A percentile compares a stretch with the other conserved stretches of the same genome.
Conservation (phyloP, 2,113 vertebrate species). For the Excalfactoria chinensis region DNA sequence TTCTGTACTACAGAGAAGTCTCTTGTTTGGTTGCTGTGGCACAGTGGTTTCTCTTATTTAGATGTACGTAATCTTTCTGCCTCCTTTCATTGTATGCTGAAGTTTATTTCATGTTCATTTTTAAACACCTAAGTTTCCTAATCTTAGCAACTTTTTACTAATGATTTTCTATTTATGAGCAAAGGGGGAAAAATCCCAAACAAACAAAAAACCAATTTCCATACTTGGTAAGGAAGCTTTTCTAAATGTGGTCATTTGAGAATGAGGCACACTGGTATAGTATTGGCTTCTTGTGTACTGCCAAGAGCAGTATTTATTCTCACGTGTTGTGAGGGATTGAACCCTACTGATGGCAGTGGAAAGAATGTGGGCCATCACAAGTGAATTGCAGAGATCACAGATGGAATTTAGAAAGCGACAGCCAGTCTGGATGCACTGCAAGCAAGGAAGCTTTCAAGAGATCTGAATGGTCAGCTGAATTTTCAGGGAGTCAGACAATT, state of each 20-base stretch:
- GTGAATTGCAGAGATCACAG: slow-evolving; percentile 16
- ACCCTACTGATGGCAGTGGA: neutral
- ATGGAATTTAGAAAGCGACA: slow-evolving; percentile 35
- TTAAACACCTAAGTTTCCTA: neutral
- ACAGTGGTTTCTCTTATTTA: neutral
- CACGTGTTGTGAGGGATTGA: neutral
- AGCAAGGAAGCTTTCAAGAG: slow-evolving; percentile 6
- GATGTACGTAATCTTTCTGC: neutral
- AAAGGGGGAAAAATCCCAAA: neutral
- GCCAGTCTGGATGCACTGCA: slow-evolving; percentile 16
- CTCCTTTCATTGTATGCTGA: neutral
- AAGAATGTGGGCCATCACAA: slow-evolving; percentile 22
- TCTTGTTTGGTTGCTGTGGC: neutral
- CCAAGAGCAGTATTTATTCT: neutral
- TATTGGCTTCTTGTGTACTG: neutral
- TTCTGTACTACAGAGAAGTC: neutral
- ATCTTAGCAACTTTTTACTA: neutral
- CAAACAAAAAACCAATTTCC: neutral
- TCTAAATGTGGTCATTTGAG: neutral
- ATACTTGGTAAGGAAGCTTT: neutral
- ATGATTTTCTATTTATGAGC: neutral
- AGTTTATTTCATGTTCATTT: neutral
- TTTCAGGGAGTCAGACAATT: neutral
- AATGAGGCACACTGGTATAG: neutral
- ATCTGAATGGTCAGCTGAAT: neutral